phyloP scores from a whole-genome alignment of 2,113 vertebrate genomes.

The Phrynocephalus versicolor region DNA sequence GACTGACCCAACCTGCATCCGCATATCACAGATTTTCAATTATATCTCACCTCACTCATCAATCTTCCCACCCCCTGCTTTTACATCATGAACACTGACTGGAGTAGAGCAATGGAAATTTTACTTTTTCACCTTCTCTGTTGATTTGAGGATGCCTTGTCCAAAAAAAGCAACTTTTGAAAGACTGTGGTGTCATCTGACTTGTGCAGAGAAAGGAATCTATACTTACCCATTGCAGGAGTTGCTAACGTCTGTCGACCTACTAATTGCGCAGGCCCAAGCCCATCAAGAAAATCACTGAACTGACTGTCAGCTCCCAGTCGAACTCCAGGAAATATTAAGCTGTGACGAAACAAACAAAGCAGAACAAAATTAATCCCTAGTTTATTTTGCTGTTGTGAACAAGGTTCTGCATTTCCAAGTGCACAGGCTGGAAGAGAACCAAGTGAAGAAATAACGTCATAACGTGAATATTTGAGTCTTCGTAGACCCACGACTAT shows the following conservation, averaged over 20 bases:
- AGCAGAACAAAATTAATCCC: neutral
- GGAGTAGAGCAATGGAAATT: neutral
- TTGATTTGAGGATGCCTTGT: neutral
- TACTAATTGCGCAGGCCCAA: constrained; percentile 96
- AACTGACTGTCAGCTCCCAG: constrained; percentile 95
- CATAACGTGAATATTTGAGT: neutral
- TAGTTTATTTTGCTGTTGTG: neutral
- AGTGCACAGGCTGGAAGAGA: neutral
- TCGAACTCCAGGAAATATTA: constrained; percentile 95
- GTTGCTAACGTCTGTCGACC: constrained; percentile 96
- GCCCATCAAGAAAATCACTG: constrained; percentile 95
- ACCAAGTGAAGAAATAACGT: constrained; percentile 2
- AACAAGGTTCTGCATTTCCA: neutral
- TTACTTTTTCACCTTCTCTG: neutral
- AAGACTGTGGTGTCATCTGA: neutral
- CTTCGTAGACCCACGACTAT: neutral
- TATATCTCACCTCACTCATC: too few relatives aligned
- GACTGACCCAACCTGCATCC: too few relatives aligned
- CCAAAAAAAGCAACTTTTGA: neutral
- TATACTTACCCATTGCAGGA: constrained; percentile 91
- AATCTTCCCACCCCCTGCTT: too few relatives aligned
- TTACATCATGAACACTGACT: too few relatives aligned
- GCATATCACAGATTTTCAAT: too few relatives aligned
- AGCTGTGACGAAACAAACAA: constrained; percentile 71
- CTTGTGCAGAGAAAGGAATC: constrained; percentile 10